Evolutionary conservation across 2,113 vertebrate genomes (phyloP).

Genomic region (Empidonax traillii): DNA sequence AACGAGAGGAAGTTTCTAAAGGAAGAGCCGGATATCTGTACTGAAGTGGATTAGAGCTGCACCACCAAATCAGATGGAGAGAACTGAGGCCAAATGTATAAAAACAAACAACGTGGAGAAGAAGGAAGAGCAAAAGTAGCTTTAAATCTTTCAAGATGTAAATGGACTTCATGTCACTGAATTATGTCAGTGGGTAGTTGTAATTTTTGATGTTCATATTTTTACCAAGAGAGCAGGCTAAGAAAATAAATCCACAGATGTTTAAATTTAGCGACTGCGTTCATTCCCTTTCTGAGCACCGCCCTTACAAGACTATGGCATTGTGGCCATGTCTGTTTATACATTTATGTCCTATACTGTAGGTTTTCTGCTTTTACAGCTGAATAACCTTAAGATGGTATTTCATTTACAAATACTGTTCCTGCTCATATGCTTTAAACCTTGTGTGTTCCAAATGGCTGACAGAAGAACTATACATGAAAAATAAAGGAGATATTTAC

Average conservation of each 20-base stretch:
- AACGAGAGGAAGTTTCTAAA: slow-evolving; percentile 48
- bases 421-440: background rate
- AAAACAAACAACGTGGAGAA: background rate
- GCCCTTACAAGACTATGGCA: background rate
- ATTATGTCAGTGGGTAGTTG: background rate
- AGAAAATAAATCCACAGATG: background rate
- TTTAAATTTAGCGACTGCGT: background rate
- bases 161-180: background rate
- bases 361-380: background rate
- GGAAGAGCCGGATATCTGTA: slow-evolving; percentile 55
- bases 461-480: background rate
- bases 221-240: background rate
- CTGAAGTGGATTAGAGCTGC: slow-evolving; percentile 37
- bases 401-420: background rate
- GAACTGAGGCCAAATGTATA: background rate
- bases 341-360: background rate
- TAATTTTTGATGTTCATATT: background rate
- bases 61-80: background rate
- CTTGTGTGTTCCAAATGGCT: background rate
- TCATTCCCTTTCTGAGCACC: background rate
- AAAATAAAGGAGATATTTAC: background rate
- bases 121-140: background rate
- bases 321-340: background rate
- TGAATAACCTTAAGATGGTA: background rate
- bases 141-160: background rate